Percentiles rank a stretch among this genome's conserved stretches.
Conservation (phyloP, 2,888 invertebrate genomes). For the Gnatocerus cornutus region DNA sequence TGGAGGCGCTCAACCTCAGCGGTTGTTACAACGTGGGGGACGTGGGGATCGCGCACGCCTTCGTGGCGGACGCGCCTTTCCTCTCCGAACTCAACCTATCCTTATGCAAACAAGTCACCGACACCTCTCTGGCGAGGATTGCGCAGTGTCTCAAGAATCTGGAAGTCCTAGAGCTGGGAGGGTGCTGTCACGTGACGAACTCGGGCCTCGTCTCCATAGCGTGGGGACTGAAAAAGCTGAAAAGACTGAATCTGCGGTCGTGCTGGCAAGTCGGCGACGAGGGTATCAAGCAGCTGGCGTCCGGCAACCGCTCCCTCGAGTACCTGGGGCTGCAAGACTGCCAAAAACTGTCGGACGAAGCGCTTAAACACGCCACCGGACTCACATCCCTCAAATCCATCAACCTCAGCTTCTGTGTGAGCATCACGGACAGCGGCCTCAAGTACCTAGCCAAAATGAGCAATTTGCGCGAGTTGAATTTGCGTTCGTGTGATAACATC, state of each 20-base stretch:
- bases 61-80: slow-evolving; percentile 83
- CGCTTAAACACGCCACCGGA: slow-evolving; percentile 88
- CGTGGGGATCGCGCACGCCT: slow-evolving; percentile 86
- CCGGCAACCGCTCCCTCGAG: slow-evolving; percentile 88
- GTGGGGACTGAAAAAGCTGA: slow-evolving; percentile 89
- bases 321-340: slow-evolving; percentile 94
- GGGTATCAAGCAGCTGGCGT: slow-evolving; percentile 90
- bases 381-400: slow-evolving; percentile 87
- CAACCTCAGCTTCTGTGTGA: slow-evolving; percentile 95
- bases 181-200: slow-evolving; percentile 93
- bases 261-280: slow-evolving; percentile 95
- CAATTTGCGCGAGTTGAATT: slow-evolving; percentile 87
- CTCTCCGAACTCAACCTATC: slow-evolving; percentile 89
- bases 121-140: slow-evolving; percentile 88
- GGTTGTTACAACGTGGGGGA: slow-evolving; percentile 97
- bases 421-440: slow-evolving; percentile 94
- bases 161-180: slow-evolving; percentile 91
- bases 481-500: slow-evolving; percentile 94
- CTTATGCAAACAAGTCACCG: slow-evolving; percentile 96
- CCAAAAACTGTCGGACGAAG: slow-evolving; percentile 93
- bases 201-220: slow-evolving; percentile 89
- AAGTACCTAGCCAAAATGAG: slow-evolving; percentile 91
- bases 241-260: slow-evolving; percentile 89
- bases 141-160: slow-evolving; percentile 89
- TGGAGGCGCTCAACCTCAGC: slow-evolving; percentile 91